Evolutionary conservation across 2,888 invertebrate genomes (phyloP), one percentile per base, ranked within the genome.

Genomic region (Ferrisia virgata): DNA sequence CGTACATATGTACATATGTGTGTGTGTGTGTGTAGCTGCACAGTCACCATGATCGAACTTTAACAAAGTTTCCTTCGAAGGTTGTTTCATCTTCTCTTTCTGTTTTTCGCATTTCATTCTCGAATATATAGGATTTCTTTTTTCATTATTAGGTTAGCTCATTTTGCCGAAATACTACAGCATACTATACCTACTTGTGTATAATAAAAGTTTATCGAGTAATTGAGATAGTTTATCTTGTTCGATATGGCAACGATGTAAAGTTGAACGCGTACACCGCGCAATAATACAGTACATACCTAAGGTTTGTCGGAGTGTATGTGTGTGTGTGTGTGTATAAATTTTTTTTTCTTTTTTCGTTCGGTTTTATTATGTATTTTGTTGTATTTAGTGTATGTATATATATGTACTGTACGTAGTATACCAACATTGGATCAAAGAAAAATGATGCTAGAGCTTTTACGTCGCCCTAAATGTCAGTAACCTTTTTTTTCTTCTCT

Each of bases 381-480:
- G n/a, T 72, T 72, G 33, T 31, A 33, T 72, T 72, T 72, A 28
- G 58, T 64, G 18, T 64, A 40, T n/a, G n/a, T n/a, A n/a, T n/a
- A n/a, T n/a, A n/a, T n/a, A n/a, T n/a, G n/a, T n/a, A n/a, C n/a
- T n/a, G n/a, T n/a, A n/a, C n/a, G n/a, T 40, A 40, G 40, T 40
- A 40, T 40, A 40, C 13, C 6, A 11, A 47, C 18, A 72, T 72
- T 33, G 72, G 72, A 72, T 72, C 72, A 72, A 72, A 72, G 72
- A 64, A 64, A 64, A 64, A 64, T 64, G 64, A 72, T 72, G 72
- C 72, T 72, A 28, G 72, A 72, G 33, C 72, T 72, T 64, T 72
- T 25, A 72, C 72, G 33, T 72, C 72, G 72, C 72, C 72, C 72
- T 72, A 72, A 72, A 72, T 72, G 72, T 72, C 72, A 72, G 72